Conservation (phyloP, 2,797 vertebrate species). For the Hoplostethus atlanticus region DNA sequence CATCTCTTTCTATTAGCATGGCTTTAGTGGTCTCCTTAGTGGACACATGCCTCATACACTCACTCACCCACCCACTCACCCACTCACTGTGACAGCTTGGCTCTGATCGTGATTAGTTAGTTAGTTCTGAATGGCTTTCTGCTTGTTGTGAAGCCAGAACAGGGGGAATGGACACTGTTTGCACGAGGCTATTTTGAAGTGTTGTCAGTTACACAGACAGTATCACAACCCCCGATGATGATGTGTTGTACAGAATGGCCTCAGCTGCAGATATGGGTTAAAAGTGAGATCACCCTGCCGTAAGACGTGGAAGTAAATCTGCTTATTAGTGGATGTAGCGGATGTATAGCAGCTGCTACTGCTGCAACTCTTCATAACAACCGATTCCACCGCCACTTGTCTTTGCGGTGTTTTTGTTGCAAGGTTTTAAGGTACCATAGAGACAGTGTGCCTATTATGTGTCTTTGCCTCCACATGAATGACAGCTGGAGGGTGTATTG, state of each 20-base stretch:
- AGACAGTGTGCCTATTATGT: constrained; percentile 34
- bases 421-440: constrained; percentile 46
- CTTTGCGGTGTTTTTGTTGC: constrained; percentile 40
- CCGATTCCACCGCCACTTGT: constrained; percentile 44
- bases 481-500: constrained; percentile 47
- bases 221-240: constrained; percentile 24
- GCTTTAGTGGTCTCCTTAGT: constrained; percentile 61
- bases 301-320: constrained; percentile 44
- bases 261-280: constrained; percentile 31
- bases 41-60: constrained; percentile 42
- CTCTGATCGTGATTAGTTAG: constrained; percentile 42
- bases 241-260: constrained; percentile 2
- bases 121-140: constrained; percentile 63
- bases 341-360: constrained; percentile 40
- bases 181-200: constrained; percentile 23
- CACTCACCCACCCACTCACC: constrained; percentile 32
- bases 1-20: constrained; percentile 66
- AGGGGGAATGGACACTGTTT: constrained; percentile 27
- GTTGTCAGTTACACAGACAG: constrained; percentile 15
- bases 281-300: constrained; percentile 21
- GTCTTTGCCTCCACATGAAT: constrained; percentile 56
- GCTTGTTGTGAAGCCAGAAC: constrained; percentile 31
- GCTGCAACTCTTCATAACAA: constrained; percentile 34
- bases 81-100: constrained; percentile 33
- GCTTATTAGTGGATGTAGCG: constrained; percentile 11